Evolutionary conservation across 1,140 invertebrate species (phyloP).

Genomic region (Diprion similis): DNA sequence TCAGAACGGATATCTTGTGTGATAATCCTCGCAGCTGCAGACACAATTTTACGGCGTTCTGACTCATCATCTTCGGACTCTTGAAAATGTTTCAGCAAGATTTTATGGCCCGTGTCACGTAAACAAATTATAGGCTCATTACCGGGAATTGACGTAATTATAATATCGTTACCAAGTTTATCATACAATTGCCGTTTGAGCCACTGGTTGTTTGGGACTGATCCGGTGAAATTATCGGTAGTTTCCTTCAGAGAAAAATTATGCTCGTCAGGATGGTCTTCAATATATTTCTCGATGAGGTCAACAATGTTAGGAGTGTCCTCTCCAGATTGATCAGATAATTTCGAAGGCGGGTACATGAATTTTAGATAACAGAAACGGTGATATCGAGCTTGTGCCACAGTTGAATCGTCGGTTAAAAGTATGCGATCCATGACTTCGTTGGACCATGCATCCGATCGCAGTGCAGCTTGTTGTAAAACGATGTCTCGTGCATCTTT

Average conservation of each 20-base stretch:
- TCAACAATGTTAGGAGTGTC: slow-evolving; percentile 1
- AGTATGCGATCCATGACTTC: not conserved
- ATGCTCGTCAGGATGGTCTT: slow-evolving; percentile 1
- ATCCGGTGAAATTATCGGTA: not conserved
- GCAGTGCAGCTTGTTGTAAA: not conserved
- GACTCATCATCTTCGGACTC: not conserved
- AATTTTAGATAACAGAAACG: not conserved
- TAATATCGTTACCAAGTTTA: slow-evolving; percentile 13
- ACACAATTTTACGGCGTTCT: slow-evolving; percentile 10
- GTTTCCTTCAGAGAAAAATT: slow-evolving; percentile 11
- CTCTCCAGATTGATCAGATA: not conserved
- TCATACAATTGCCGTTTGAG: slow-evolving; percentile 19
- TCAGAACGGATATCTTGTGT: no score
- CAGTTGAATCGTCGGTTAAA: not conserved
- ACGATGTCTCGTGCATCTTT: not conserved
- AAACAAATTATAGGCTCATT: slow-evolving; percentile 13
- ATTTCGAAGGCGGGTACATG: not conserved
- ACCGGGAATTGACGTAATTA: slow-evolving; percentile 6
- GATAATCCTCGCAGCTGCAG: slow-evolving; percentile 8
- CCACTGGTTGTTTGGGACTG: not conserved
- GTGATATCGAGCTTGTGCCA: not conserved
- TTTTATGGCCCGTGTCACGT: not conserved
- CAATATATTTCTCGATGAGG: not conserved
- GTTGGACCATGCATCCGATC: not conserved
- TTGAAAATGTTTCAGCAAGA: slow-evolving; percentile 2